Percentiles rank a stretch among this genome's conserved stretches.
Conservation (phyloP, 2,797 vertebrate genomes). For the Darevskia mixta region DNA sequence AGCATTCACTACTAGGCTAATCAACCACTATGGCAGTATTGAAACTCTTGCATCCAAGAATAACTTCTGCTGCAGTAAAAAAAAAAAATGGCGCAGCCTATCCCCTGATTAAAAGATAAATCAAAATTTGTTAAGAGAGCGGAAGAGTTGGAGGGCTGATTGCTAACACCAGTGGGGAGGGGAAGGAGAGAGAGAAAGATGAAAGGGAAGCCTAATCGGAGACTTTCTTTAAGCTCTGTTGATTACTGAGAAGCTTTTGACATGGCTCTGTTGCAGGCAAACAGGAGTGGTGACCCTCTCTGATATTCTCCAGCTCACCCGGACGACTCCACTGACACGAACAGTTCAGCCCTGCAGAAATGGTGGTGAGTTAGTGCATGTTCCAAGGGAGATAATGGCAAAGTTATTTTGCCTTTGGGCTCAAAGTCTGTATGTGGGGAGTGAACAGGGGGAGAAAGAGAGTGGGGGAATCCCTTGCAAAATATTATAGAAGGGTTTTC, state of each 20-base stretch:
- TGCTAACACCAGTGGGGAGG: constrained; percentile 73
- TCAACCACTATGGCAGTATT: not conserved
- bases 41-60: not conserved
- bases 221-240: constrained; percentile 74
- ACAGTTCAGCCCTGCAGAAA: constrained; percentile 43
- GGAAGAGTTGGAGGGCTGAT: constrained; percentile 73
- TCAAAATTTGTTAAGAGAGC: constrained; percentile 66
- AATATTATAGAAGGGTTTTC: constrained; percentile 40
- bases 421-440: not conserved
- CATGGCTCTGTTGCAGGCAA: constrained; percentile 66
- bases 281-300: constrained; percentile 66
- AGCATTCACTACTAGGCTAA: not conserved
- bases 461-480: not conserved
- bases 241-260: constrained; percentile 74
- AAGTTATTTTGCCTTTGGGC: constrained; percentile 40
- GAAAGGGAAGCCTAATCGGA: constrained; percentile 76
- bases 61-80: constrained; percentile 60
- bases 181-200: constrained; percentile 72
- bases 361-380: constrained; percentile 57
- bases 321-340: constrained; percentile 43
- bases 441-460: not conserved
- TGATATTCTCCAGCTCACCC: constrained; percentile 74
- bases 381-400: constrained; percentile 59
- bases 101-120: constrained; percentile 68
- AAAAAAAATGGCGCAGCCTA: constrained; percentile 74